Conservation (phyloP, 2,888 invertebrate species). For the Acanthoscelides obtectus region DNA sequence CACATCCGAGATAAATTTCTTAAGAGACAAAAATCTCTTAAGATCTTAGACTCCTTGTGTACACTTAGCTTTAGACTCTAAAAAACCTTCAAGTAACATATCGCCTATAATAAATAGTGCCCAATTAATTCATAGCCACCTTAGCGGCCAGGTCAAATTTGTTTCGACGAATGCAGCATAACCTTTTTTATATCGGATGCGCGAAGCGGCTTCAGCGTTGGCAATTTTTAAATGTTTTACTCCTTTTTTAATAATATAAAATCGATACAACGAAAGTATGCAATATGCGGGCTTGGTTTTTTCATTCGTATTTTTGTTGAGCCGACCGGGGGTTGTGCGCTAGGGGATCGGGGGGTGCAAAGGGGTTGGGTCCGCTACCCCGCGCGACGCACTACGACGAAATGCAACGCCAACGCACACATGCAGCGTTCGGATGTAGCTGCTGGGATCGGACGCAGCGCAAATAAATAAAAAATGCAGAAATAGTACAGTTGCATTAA, state of each 20-base stretch:
- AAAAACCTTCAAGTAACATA: too few species aligned
- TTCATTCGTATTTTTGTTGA: not conserved
- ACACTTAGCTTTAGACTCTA: too few species aligned
- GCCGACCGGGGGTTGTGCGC: not conserved
- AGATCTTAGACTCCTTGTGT: too few species aligned
- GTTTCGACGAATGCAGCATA: conserved; percentile 2
- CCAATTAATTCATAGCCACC: too few species aligned
- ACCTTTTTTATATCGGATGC: conserved; percentile 4
- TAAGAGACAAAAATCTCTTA: too few species aligned
- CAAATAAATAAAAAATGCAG: not conserved
- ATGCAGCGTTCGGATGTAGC: not conserved
- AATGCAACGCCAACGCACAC: not conserved
- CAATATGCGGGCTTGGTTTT: conserved; percentile 5
- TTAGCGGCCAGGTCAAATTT: not conserved
- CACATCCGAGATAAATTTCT: too few species aligned
- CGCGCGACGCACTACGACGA: not conserved
- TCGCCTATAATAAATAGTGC: too few species aligned
- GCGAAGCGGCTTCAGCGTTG: not conserved
- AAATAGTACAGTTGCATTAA: not conserved
- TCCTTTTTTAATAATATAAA: conserved; percentile 11
- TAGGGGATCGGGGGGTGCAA: too few species aligned
- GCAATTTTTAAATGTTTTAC: conserved; percentile 7
- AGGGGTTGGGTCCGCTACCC: not conserved
- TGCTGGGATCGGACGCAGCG: not conserved
- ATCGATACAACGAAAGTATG: conserved; percentile 9